phyloP scores from a whole-genome alignment of 2,797 vertebrate genomes.

The Meriones psammophilus region DNA sequence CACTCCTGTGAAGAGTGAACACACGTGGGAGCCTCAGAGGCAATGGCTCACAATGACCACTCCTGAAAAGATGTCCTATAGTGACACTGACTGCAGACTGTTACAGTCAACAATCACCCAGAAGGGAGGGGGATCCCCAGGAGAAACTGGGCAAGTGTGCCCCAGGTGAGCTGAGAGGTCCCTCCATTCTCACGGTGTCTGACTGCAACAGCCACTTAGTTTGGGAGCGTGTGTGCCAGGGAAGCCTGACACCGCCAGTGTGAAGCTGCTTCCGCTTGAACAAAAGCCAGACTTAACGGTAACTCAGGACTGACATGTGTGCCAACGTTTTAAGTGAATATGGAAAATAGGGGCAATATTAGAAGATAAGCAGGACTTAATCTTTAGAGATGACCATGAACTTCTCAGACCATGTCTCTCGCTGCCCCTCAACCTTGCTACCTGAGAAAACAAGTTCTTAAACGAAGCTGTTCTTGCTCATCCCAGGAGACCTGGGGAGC shows the following conservation, averaged over 20 bases:
- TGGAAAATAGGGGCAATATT: not conserved
- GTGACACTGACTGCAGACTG: not conserved
- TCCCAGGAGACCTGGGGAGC: not conserved
- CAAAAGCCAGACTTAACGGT: not conserved
- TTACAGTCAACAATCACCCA: not conserved
- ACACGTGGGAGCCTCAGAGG: not conserved
- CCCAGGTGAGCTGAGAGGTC: not conserved
- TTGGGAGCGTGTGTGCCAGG: not conserved
- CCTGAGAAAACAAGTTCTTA: slow-evolving; percentile 1
- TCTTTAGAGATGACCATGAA: not conserved
- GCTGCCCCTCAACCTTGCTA: not conserved
- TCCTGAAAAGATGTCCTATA: not conserved
- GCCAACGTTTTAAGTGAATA: slow-evolving; percentile 30
- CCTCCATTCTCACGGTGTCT: not conserved
- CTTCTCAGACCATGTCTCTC: not conserved
- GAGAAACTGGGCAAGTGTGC: not conserved
- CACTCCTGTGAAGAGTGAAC: not conserved
- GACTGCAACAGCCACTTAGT: not conserved
- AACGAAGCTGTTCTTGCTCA: not conserved
- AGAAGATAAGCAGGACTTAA: not conserved
- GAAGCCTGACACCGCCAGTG: not conserved
- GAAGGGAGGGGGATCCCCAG: not conserved
- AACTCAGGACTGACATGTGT: slow-evolving; percentile 3
- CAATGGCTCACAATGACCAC: not conserved
- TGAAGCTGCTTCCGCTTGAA: not conserved